A percentile compares a stretch with the other conserved stretches of the same genome.
phyloP scores from a whole-genome alignment of 2,888 invertebrate genomes.

The Hydropsyche betteni region DNA sequence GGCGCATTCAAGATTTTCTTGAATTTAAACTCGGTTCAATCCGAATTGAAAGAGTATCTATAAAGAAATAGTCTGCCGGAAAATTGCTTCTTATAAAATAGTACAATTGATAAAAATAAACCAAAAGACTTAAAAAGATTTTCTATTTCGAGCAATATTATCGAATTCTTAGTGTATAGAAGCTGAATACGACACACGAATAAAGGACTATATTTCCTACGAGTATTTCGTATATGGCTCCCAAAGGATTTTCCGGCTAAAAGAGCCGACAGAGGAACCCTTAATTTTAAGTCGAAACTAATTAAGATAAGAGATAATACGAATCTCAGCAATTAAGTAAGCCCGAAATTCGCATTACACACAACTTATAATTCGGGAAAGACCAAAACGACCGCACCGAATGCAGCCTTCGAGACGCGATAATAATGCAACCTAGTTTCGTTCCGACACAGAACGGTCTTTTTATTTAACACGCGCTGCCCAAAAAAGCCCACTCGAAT shows the following conservation, averaged over 20 bases:
- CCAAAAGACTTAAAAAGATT: too few species aligned
- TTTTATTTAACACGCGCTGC: not conserved
- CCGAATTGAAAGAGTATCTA: too few species aligned
- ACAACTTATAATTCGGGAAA: too few species aligned
- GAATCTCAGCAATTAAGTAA: conserved; percentile 6
- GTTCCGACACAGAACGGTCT: not conserved
- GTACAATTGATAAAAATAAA: too few species aligned
- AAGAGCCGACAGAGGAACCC: not conserved
- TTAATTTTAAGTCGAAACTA: conserved; percentile 14
- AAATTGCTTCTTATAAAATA: too few species aligned
- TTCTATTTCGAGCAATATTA: too few species aligned
- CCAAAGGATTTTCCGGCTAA: conserved; percentile 11
- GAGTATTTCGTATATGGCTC: not conserved
- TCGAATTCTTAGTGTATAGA: not conserved
- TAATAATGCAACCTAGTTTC: not conserved
- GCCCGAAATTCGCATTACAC: too few species aligned
- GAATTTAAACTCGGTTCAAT: too few species aligned
- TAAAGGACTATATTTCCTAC: conserved; percentile 3
- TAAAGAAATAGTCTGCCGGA: too few species aligned
- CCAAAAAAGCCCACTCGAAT: not conserved
- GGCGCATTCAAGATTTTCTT: too few species aligned
- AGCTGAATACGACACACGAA: not conserved
- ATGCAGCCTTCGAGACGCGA: not conserved
- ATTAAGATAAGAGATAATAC: conserved; percentile 23
- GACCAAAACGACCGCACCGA: not conserved